A percentile compares a stretch with the other conserved stretches of the same genome.
phyloP scores from a whole-genome alignment of 2,888 invertebrate genomes.

The Didymodactylos carnosus region DNA sequence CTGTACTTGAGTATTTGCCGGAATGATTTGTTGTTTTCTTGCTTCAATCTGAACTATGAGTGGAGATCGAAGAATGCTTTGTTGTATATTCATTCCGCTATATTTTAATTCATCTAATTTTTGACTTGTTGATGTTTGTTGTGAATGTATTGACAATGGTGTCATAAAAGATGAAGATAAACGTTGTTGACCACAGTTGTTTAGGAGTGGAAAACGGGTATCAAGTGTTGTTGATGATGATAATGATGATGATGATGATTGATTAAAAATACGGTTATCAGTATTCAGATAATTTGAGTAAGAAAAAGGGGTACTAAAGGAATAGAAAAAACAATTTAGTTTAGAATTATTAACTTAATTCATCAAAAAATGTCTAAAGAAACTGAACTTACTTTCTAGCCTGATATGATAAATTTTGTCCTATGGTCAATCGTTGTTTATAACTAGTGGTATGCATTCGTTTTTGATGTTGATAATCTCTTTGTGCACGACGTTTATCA shows the following conservation, averaged over 20 bases:
- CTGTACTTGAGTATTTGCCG: constrained; percentile 79
- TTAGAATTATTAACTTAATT: too few species aligned
- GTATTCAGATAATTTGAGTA: too few species aligned
- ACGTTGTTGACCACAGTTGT: too few species aligned
- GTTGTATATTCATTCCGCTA: neutral
- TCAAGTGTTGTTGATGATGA: neutral
- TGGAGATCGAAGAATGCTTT: neutral
- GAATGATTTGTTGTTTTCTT: constrained; percentile 37
- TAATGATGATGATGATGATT: neutral
- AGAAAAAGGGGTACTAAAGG: neutral
- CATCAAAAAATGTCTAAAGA: too few species aligned
- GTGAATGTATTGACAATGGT: too few species aligned
- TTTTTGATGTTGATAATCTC: constrained; percentile 80
- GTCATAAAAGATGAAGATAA: too few species aligned
- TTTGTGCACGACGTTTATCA: constrained; percentile 73
- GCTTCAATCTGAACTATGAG: neutral
- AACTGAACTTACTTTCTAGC: too few species aligned
- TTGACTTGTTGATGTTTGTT: neutral
- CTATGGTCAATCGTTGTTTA: too few species aligned
- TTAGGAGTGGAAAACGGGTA: neutral
- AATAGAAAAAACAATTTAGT: neutral
- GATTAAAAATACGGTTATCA: neutral
- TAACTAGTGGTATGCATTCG: constrained; percentile 43
- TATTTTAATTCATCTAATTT: neutral
- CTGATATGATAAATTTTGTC: too few species aligned